Conservation (phyloP, 2,797 vertebrate species). For the Schizopygopsis malacanthus region DNA sequence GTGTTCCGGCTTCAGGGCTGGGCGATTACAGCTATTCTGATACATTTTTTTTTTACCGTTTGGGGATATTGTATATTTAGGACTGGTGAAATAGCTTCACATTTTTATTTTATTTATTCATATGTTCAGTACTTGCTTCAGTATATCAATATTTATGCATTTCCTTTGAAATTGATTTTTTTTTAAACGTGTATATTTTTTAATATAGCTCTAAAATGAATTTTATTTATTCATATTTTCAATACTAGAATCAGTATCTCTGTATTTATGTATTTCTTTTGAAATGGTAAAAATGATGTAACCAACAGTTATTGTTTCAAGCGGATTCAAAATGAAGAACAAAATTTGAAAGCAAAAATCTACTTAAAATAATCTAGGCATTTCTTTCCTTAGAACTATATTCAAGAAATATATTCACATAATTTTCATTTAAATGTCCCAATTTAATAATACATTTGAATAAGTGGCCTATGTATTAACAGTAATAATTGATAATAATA, state of each 20-base stretch:
- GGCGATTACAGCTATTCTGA: conserved; percentile 12
- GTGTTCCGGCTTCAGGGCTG: background rate
- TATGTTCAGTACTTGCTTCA: background rate
- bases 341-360: background rate
- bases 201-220: background rate
- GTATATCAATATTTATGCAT: background rate
- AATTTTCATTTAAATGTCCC: background rate
- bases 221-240: background rate
- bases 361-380: background rate
- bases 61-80: background rate
- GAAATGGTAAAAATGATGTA: background rate
- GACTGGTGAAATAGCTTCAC: background rate
- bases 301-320: background rate
- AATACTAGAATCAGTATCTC: background rate
- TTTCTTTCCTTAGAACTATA: background rate
- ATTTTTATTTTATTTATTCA: background rate
- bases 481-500: background rate
- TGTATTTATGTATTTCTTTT: background rate
- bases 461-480: background rate
- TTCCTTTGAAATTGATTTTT: too few relatives aligned
- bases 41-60: conserved; percentile 4
- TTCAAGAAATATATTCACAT: background rate
- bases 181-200: background rate
- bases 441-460: background rate
- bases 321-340: background rate